phyloP scores from a whole-genome alignment of 2,888 invertebrate genomes.

The Steinernema carpocapsae region DNA sequence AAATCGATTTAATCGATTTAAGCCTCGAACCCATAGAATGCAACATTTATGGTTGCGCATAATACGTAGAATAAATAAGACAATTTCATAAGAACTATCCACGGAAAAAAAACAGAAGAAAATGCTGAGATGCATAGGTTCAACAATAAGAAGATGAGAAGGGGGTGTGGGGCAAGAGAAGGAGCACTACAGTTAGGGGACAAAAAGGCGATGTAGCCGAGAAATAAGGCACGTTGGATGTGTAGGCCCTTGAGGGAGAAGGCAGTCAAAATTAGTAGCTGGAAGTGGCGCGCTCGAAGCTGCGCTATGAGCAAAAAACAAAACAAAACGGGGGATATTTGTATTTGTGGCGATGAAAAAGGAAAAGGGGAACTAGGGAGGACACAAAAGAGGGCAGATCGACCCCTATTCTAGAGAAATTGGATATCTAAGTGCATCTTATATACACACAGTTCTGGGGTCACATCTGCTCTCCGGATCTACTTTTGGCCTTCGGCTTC shows the following conservation, averaged over 20 bases:
- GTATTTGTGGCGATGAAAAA: too few relatives aligned
- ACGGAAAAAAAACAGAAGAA: background rate
- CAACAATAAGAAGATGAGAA: background rate
- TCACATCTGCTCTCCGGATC: background rate
- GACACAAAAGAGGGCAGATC: background rate
- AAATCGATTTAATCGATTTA: too few relatives aligned
- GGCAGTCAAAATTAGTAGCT: constrained; percentile 12
- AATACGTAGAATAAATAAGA: background rate
- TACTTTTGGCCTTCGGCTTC: constrained; percentile 62
- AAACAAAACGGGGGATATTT: too few relatives aligned
- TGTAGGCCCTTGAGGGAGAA: background rate
- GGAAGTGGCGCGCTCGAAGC: constrained; percentile 1
- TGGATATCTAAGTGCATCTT: constrained; percentile 6
- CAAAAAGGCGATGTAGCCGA: too few relatives aligned
- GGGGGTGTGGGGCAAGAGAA: constrained; percentile 9
- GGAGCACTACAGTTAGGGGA: constrained; percentile 4
- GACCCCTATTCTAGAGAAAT: background rate
- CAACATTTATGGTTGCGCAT: constrained; percentile 16
- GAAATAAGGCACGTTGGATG: constrained; percentile 1
- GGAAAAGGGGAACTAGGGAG: constrained; percentile 2
- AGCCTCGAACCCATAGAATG: too few relatives aligned
- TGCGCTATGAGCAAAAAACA: background rate
- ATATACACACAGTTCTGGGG: constrained; percentile 19
- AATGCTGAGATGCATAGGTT: constrained; percentile 3
- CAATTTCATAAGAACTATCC: background rate